A percentile compares a stretch with the other conserved stretches of the same genome.
Conservation (phyloP, 2,797 vertebrate species). For the Smutsia gigantea region DNA sequence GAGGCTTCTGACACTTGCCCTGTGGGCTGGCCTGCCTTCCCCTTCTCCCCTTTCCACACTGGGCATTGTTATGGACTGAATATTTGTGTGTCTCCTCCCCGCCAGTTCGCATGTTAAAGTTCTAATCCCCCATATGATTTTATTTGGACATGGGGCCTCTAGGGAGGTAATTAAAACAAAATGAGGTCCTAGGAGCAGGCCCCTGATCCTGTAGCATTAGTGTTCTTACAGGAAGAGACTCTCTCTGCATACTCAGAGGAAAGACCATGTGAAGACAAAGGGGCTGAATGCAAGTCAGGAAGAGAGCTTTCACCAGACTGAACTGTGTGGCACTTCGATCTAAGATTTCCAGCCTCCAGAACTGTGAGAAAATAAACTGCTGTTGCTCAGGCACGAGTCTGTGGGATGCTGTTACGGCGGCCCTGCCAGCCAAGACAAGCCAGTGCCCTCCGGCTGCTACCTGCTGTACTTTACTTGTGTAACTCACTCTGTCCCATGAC, state of each 20-base stretch:
- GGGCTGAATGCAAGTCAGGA: not conserved
- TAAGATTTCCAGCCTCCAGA: not conserved
- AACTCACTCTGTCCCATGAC: not conserved
- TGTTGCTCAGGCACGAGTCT: not conserved
- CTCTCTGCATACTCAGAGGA: not conserved
- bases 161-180: not conserved
- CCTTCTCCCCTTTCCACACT: not conserved
- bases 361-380: not conserved
- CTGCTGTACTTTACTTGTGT: not conserved
- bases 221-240: not conserved
- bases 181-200: not conserved
- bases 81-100: not conserved
- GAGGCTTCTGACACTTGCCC: not conserved
- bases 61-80: not conserved
- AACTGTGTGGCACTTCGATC: not conserved
- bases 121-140: not conserved
- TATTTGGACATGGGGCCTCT: not conserved
- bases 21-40: not conserved
- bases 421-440: not conserved
- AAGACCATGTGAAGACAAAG: not conserved
- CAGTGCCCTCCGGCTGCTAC: not conserved
- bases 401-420: not conserved
- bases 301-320: not conserved
- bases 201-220: not conserved
- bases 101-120: not conserved